Evolutionary conservation across 2,888 invertebrate genomes (phyloP), one percentile per base, ranked within the genome.

Genomic region (Sialis lutaria): DNA sequence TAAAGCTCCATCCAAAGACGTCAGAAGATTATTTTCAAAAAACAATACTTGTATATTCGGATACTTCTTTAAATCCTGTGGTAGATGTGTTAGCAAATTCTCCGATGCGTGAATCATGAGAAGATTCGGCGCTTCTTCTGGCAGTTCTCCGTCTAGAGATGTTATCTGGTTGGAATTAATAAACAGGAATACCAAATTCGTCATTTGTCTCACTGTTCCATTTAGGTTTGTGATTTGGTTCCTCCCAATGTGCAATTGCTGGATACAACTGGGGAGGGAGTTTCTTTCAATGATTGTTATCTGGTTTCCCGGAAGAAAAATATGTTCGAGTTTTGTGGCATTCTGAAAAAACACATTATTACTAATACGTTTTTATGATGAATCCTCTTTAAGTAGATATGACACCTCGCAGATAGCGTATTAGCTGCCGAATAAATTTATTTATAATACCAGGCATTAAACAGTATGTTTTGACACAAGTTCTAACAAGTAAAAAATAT

Each of bases 111-210:
- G 79, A 31, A 89, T 73, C 55, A 84, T 69, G 43, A 70, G 69
- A 31, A 87, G 65, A 57, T 77, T 77, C 54, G 75, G 74, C 33
- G 78, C 74, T 58, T 70, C 70, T 64, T 69, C 68, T 2, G 88
- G 87, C 51, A 89, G 62, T 63, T 89, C 81, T 42, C 78, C 77
- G 43, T 88, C 87, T 55, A 89, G 68, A 32, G 78, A 72, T 49
- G 75, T 75, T 48, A 89, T 67, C 54, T 80, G 74, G 62, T 89
- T 89, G 47, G 77, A 72, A 58, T 86, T 86, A 44, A 88, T 75
- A 54, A 86, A 80, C 43, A 89, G 70, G 76, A 86, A 84, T 57
- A 81, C 79, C 50, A 89, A 65, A 50, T 80, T 74, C 50, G 77
- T 74, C 44, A 88, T 65, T 48, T 82, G 77, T 50, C 78, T 72